phyloP scores from a whole-genome alignment of 2,797 vertebrate species.

The Microtus agrestis region DNA sequence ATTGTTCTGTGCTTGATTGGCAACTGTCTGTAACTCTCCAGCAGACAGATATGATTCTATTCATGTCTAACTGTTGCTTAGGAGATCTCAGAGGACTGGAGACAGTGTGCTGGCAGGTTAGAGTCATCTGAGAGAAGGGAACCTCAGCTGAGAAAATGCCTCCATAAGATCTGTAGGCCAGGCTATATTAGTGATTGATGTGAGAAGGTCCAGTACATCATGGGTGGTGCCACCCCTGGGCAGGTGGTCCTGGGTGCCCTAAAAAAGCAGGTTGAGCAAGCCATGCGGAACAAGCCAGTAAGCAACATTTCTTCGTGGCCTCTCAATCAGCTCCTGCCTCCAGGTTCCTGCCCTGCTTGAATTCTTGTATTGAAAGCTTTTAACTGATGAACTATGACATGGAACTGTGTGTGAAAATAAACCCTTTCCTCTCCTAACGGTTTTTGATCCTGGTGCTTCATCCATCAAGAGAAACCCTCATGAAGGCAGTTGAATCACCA shows the following conservation, averaged over 20 bases:
- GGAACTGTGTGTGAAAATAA: neutral
- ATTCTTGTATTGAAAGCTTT: neutral
- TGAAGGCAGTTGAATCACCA: neutral
- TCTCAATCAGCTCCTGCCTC: neutral
- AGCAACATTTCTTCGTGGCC: neutral
- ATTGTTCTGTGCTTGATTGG: neutral
- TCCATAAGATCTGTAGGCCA: neutral
- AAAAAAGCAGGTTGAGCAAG: neutral
- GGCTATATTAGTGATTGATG: neutral
- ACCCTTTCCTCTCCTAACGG: neutral
- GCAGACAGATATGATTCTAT: neutral
- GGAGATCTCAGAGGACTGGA: neutral
- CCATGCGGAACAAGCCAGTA: neutral
- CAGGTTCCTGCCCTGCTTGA: neutral
- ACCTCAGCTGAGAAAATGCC: neutral
- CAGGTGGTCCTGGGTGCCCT: neutral
- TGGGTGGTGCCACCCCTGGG: neutral
- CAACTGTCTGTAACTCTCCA: neutral
- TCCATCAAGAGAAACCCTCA: neutral
- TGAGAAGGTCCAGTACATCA: neutral
- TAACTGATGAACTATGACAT: neutral
- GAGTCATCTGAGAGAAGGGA: neutral
- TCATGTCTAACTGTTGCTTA: neutral
- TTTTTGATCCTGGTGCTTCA: neutral
- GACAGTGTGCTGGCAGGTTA: neutral